Conservation (phyloP, 2,797 vertebrate genomes). For the Darevskia mixta region DNA sequence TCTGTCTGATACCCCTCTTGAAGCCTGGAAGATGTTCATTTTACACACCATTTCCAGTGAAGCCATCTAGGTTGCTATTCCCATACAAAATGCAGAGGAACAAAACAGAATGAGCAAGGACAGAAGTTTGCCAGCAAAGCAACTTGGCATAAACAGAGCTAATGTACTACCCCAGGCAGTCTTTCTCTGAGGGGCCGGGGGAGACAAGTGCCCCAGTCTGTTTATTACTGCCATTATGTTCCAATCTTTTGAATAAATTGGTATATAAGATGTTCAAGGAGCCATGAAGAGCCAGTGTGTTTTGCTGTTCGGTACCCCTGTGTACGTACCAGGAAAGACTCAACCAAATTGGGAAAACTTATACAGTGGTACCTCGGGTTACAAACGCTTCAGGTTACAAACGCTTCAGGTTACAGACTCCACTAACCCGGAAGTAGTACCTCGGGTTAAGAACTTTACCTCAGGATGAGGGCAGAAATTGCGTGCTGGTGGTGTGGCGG, state of each 20-base stretch:
- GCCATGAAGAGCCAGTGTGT: not conserved
- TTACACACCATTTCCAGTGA: constrained; percentile 29
- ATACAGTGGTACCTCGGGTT: no score
- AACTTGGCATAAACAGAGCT: not conserved
- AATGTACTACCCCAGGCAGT: not conserved
- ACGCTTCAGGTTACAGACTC: no score
- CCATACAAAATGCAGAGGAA: constrained; percentile 8
- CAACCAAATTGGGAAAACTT: not conserved
- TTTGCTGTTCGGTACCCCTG: not conserved
- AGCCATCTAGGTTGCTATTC: constrained; percentile 14
- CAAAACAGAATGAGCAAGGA: not conserved
- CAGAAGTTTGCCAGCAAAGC: constrained; percentile 2
- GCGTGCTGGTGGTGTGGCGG: fast-evolving
- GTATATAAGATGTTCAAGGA: not conserved
- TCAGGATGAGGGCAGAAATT: no score
- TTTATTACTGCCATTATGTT: not conserved
- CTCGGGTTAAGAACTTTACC: no score
- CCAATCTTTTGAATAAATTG: not conserved
- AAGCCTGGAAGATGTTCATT: constrained; percentile 29
- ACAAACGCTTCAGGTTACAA: no score
- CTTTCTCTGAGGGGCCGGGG: not conserved
- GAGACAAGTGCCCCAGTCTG: not conserved
- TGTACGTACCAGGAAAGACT: not conserved
- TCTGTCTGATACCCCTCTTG: constrained; percentile 19
- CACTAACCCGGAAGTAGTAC: no score